Conservation (phyloP, 2,888 invertebrate genomes). For the Heteromurus nitidus region DNA sequence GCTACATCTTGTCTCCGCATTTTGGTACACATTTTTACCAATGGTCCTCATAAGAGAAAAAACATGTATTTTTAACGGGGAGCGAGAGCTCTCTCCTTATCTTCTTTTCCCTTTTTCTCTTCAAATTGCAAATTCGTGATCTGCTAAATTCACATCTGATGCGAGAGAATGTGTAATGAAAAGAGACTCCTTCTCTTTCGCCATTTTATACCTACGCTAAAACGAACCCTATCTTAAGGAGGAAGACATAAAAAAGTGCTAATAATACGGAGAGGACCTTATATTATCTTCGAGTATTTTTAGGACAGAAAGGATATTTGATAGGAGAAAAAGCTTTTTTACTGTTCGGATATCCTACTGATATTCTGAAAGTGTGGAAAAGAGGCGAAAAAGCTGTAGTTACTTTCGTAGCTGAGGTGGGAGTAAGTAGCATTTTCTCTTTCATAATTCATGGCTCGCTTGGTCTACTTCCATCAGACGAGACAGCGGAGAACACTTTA, state of each 20-base stretch:
- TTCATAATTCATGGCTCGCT: conserved; percentile 36
- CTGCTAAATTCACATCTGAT: too few species aligned
- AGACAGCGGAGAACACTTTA: conserved; percentile 18
- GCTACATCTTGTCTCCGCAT: neutral
- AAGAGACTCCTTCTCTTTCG: too few species aligned
- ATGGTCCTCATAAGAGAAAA: too few species aligned
- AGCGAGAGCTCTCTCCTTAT: too few species aligned
- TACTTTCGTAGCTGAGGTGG: too few species aligned
- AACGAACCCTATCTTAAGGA: neutral
- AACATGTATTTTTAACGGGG: too few species aligned
- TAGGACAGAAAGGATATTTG: conserved; percentile 5
- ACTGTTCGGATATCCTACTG: neutral
- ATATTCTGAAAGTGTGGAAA: conserved; percentile 7
- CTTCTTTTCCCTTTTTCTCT: too few species aligned
- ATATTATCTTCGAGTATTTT: conserved; percentile 1
- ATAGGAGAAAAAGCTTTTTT: conserved; percentile 12
- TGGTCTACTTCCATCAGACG: conserved; percentile 25
- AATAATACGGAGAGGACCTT: neutral
- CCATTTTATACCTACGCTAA: too few species aligned
- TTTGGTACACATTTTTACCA: too few species aligned
- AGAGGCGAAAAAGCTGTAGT: neutral
- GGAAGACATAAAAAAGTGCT: conserved; percentile 10
- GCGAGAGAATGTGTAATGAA: too few species aligned
- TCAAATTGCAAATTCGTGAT: too few species aligned
- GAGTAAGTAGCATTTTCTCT: conserved; percentile 18